phyloP scores from a whole-genome alignment of 2,113 vertebrate species.

The human (Homo sapiens) region DNA sequence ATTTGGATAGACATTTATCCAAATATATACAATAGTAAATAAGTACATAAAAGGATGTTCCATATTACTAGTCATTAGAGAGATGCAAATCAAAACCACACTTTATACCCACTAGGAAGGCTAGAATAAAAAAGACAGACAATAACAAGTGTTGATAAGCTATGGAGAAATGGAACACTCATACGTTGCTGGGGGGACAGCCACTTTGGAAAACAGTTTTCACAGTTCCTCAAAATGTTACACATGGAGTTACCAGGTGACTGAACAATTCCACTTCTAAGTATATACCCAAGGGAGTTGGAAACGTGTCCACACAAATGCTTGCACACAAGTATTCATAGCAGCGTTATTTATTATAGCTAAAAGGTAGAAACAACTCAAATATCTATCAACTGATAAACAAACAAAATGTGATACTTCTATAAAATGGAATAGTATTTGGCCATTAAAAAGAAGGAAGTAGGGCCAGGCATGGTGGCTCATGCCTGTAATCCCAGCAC shows the following conservation, averaged over 20 bases:
- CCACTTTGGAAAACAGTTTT: not conserved
- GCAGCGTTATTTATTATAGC: not conserved
- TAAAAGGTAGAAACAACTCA: not conserved
- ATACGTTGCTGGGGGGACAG: not conserved
- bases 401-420: not conserved
- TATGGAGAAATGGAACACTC: not conserved
- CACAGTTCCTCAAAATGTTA: not conserved
- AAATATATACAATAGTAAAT: not conserved
- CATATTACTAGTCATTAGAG: not conserved
- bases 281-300: not conserved
- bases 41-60: not conserved
- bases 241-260: not conserved
- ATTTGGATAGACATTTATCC: not conserved
- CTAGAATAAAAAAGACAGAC: not conserved
- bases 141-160: not conserved
- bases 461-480: no score
- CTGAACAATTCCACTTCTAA: not conserved
- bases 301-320: not conserved
- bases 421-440: not conserved
- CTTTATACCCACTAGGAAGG: not conserved
- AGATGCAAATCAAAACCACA: not conserved
- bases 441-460: not conserved
- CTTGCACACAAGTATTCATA: not conserved
- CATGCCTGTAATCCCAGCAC: no score
- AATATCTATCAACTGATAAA: not conserved